Evolutionary conservation across 2,113 vertebrate species (phyloP).

Genomic region (Hippocampus barbouri): DNA sequence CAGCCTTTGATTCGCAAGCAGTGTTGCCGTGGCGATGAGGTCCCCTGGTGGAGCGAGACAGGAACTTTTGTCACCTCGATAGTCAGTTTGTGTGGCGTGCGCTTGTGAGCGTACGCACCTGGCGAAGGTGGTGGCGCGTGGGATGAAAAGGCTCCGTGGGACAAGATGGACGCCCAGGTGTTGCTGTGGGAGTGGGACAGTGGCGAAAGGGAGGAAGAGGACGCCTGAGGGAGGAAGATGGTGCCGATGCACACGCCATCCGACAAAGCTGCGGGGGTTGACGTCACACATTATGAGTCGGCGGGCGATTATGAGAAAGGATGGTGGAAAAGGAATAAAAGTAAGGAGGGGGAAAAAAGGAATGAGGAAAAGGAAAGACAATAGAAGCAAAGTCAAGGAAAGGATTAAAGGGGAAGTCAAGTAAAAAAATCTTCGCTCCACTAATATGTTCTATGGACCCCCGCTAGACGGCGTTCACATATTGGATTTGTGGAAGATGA

Average conservation of each 20-base stretch:
- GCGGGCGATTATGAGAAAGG: background rate
- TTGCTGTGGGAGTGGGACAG: constrained; percentile 53
- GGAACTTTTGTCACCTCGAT: background rate
- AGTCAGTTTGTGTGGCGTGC: background rate
- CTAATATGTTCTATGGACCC: too few relatives aligned
- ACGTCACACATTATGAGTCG: background rate
- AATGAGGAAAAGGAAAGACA: too few relatives aligned
- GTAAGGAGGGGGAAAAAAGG: background rate
- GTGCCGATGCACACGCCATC: constrained; percentile 52
- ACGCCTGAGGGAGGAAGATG: constrained; percentile 60
- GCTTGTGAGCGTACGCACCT: constrained; percentile 33
- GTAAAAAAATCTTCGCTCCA: too few relatives aligned
- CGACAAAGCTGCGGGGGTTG: constrained; percentile 52
- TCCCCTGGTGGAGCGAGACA: constrained; percentile 42
- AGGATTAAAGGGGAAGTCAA: too few relatives aligned
- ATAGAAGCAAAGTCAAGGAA: too few relatives aligned
- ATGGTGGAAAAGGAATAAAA: background rate
- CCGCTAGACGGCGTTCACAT: too few relatives aligned
- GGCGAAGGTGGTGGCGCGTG: constrained; percentile 61
- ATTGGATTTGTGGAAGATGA: too few relatives aligned
- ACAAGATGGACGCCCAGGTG: constrained; percentile 67
- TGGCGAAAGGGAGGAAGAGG: constrained; percentile 21
- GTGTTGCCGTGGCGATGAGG: constrained; percentile 58
- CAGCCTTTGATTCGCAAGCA: constrained; percentile 68
- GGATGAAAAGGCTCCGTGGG: constrained; percentile 69